These are phyloP conservation scores for Montipora foliosa DNA, from an alignment of 64 coral and sea anemone species.

Conservation along the genomic window DNA sequence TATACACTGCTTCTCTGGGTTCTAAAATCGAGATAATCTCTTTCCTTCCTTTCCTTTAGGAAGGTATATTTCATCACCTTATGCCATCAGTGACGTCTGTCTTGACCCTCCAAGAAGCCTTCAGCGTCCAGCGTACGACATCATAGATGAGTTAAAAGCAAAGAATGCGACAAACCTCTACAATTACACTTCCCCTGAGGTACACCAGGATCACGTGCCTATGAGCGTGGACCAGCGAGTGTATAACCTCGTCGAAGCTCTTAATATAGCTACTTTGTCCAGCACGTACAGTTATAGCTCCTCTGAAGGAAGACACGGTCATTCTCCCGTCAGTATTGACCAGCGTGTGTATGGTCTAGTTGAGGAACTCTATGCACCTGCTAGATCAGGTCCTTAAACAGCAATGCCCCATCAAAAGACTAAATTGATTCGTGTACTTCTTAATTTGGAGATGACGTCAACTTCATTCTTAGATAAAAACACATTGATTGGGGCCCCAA, in stretches of 20 bases:
- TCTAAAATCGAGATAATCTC: not conserved
- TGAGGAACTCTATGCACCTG: not conserved
- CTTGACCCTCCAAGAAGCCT: not conserved
- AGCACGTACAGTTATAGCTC: not conserved
- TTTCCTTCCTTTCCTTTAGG: not conserved
- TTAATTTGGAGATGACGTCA: too few species aligned
- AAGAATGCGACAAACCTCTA: not conserved
- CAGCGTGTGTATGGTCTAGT: not conserved
- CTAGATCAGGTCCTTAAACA: not conserved
- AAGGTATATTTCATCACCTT: not conserved
- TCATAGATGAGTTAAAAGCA: not conserved
- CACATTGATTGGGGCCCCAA: too few species aligned
- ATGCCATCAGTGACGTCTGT: not conserved
- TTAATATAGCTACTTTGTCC: not conserved
- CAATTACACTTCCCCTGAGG: not conserved
- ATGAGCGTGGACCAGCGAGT: not conserved
- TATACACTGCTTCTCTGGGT: too few species aligned
- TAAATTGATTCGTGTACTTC: too few species aligned
- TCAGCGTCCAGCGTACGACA: not conserved
- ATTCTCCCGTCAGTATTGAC: not conserved
- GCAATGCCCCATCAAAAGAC: too few species aligned
- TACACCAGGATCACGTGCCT: not conserved
- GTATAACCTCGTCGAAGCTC: conserved; percentile 4
- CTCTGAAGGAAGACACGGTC: not conserved
- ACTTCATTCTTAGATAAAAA: too few species aligned